Evolutionary conservation across 2,888 invertebrate genomes (phyloP).

Genomic region (Podabrus alpinus): DNA sequence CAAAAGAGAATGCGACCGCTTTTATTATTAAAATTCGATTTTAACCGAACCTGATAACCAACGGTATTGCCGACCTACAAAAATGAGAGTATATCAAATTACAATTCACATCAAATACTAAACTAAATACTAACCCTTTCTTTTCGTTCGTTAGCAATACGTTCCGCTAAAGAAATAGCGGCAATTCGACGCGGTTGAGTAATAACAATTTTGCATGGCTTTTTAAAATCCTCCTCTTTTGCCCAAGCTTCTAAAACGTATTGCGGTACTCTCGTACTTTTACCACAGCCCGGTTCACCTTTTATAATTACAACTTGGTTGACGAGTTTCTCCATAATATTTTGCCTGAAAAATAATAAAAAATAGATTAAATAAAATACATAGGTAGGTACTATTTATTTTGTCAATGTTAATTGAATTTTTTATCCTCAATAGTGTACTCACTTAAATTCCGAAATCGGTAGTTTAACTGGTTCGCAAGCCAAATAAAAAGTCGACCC

Average conservation of each 20-base stretch:
- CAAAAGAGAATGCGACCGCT: constrained; percentile 69
- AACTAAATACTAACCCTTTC: constrained; percentile 61
- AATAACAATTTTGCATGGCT: constrained; percentile 63
- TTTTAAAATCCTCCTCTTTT: constrained; percentile 45
- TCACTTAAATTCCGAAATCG: constrained; percentile 54
- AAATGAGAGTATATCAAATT: not conserved
- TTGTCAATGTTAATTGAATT: too few species aligned
- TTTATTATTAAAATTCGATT: constrained; percentile 58
- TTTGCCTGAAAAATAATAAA: constrained; percentile 51
- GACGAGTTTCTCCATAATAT: constrained; percentile 59
- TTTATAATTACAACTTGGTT: constrained; percentile 65
- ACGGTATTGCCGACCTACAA: constrained; percentile 65
- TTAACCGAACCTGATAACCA: constrained; percentile 69
- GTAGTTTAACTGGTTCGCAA: constrained; percentile 47
- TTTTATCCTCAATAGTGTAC: too few species aligned
- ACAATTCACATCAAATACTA: not conserved
- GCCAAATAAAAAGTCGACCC: constrained; percentile 39
- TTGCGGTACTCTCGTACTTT: constrained; percentile 73
- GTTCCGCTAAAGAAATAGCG: constrained; percentile 68
- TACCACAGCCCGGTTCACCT: constrained; percentile 76
- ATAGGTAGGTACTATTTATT: too few species aligned
- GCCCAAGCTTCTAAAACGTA: constrained; percentile 62
- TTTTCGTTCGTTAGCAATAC: constrained; percentile 65
- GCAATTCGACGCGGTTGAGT: constrained; percentile 73
- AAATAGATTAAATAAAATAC: not conserved